Conservation (phyloP, 2,888 invertebrate genomes). For the Thecophora atra region DNA sequence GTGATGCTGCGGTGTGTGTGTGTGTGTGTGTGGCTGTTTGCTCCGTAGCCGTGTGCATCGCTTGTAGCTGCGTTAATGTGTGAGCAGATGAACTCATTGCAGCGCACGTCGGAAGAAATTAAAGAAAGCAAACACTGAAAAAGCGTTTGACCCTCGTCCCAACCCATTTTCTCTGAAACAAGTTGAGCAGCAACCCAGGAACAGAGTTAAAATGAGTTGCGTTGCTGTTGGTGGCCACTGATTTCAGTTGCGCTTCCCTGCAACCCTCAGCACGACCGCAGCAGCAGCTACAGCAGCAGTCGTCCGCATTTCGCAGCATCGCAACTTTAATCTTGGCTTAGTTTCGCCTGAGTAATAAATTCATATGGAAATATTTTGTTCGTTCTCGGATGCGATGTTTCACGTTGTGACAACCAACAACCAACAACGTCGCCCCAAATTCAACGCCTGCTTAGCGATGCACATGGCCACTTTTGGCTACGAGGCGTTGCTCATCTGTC, state of each 20-base stretch:
- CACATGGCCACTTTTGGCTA: background rate
- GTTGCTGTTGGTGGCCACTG: background rate
- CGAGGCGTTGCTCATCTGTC: background rate
- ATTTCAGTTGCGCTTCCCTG: no score
- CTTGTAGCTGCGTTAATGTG: background rate
- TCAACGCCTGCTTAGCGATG: background rate
- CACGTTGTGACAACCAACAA: conserved; percentile 22
- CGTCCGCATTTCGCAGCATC: conserved; percentile 14
- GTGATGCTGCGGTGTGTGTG: background rate
- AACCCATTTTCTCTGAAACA: background rate
- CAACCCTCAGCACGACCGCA: conserved; percentile 4
- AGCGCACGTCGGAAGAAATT: no score
- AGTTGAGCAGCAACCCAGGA: background rate
- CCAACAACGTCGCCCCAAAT: conserved; percentile 14
- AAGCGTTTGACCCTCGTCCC: no score
- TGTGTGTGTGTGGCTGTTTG: background rate
- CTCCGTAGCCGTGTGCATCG: background rate
- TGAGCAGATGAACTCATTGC: background rate
- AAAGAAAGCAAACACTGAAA: no score
- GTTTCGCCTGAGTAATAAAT: conserved; percentile 64
- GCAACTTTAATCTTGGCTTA: conserved; percentile 61
- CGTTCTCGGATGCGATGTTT: conserved; percentile 42
- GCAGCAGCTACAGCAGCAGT: conserved; percentile 4
- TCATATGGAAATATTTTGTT: conserved; percentile 59
- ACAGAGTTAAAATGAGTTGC: background rate